phyloP scores from a whole-genome alignment of 2,888 invertebrate genomes.

The Latrodectus elegans region DNA sequence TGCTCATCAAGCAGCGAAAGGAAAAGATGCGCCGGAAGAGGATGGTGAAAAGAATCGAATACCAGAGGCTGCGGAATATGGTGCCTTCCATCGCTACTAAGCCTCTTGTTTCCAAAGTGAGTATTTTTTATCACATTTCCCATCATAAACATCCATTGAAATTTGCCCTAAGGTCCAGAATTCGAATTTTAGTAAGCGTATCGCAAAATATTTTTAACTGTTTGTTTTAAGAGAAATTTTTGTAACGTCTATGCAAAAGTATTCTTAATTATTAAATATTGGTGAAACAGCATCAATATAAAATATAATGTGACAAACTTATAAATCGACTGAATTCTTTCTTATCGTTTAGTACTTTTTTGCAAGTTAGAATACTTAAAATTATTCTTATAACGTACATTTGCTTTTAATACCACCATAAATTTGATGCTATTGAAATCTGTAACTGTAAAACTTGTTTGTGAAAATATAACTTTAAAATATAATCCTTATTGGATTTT shows the following conservation, averaged over 20 bases:
- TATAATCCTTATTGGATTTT: no score
- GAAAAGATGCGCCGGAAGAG: conserved; percentile 58
- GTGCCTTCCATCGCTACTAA: conserved; percentile 76
- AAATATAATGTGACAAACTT: neutral
- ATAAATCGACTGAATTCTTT: no score
- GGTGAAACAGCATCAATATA: neutral
- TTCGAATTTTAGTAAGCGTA: neutral
- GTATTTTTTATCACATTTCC: conserved; percentile 13
- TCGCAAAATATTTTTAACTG: neutral
- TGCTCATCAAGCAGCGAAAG: conserved; percentile 43
- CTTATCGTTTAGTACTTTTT: no score
- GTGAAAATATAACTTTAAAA: no score
- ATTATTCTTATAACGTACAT: no score
- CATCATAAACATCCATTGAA: neutral
- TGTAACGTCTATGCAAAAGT: neutral
- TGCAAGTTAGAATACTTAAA: no score
- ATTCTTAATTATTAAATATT: neutral
- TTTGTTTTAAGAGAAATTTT: neutral
- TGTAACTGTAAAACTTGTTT: no score
- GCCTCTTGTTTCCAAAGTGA: conserved; percentile 75
- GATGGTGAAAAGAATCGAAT: conserved; percentile 73
- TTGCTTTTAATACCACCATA: no score
- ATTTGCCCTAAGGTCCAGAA: neutral
- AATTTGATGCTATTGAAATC: no score
- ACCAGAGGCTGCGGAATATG: conserved; percentile 75